Conservation (phyloP, 1,140 invertebrate genomes). For the Drosophila nasuta region DNA sequence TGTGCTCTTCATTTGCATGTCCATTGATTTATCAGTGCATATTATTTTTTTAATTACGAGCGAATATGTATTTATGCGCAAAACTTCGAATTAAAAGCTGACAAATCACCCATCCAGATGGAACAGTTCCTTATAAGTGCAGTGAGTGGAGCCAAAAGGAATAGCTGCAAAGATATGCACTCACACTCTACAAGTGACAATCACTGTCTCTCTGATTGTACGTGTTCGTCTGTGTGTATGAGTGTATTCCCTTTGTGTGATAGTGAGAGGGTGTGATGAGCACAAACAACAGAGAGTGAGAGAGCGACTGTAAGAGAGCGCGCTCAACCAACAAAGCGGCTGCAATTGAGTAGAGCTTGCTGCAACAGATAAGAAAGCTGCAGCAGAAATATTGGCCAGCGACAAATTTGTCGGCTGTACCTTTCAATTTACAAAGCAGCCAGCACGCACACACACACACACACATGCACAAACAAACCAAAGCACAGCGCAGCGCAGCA, state of each 20-base stretch:
- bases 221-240: neutral
- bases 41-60: conserved; percentile 42
- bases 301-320: too few relatives aligned
- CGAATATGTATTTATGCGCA: conserved; percentile 43
- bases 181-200: conserved; percentile 8
- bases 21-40: conserved; percentile 33
- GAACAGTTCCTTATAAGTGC: conserved; percentile 4
- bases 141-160: conserved; percentile 8
- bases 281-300: neutral
- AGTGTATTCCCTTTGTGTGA: neutral
- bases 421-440: neutral
- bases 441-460: neutral
- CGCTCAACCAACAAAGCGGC: neutral
- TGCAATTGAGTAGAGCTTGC: neutral
- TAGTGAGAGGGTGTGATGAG: conserved; percentile 3
- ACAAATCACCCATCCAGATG: conserved; percentile 18
- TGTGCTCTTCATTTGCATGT: conserved; percentile 54
- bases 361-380: neutral
- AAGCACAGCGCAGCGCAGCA: conserved; percentile 25
- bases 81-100: conserved; percentile 38
- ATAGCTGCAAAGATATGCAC: conserved; percentile 8
- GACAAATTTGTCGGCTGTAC: conserved; percentile 49
- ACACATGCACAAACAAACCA: conserved; percentile 15
- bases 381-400: neutral
- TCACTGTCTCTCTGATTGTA: neutral